A percentile compares a stretch with the other conserved stretches of the same genome.
phyloP scores from a whole-genome alignment of 2,797 vertebrate genomes.

The Xenopus petersii region DNA sequence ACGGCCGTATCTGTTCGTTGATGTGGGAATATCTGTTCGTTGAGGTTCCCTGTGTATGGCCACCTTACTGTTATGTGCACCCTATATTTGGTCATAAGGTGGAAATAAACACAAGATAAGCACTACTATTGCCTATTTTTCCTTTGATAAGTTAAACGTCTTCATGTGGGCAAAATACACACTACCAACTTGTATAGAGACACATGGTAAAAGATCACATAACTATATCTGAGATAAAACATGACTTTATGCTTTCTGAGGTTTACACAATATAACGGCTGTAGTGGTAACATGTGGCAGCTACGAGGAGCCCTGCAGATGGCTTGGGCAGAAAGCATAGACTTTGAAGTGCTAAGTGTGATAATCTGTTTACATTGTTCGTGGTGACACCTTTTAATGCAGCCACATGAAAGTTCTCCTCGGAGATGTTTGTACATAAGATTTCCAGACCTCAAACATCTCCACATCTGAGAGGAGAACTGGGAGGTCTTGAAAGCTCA shows the following conservation, averaged over 20 bases:
- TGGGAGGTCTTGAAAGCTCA: conserved; percentile 48
- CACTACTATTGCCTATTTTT: too few species aligned
- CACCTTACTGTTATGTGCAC: too few species aligned
- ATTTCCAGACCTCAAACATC: conserved; percentile 42
- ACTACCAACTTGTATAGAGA: too few species aligned
- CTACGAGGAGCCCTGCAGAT: conserved; percentile 26
- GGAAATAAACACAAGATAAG: too few species aligned
- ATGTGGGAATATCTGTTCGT: too few species aligned
- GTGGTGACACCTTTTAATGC: conserved; percentile 44
- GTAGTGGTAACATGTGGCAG: conserved; percentile 28
- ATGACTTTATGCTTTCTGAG: background rate
- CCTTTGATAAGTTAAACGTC: too few species aligned
- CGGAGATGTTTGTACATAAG: conserved; percentile 39
- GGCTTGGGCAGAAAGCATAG: conserved; percentile 21
- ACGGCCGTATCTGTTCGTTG: too few species aligned
- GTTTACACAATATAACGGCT: background rate
- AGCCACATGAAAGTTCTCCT: conserved; percentile 41
- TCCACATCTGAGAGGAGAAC: conserved; percentile 35
- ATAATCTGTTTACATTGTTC: conserved; percentile 46
- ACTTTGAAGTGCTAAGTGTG: conserved; percentile 49
- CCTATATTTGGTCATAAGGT: too few species aligned
- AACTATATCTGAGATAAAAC: background rate
- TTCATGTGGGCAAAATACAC: too few species aligned
- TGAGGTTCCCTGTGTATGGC: too few species aligned
- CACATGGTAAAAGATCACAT: too few species aligned